Base-by-base conservation (phyloP, 1,140 invertebrate genomes). In the Diachasmimorpha longicaudata region DNA sequence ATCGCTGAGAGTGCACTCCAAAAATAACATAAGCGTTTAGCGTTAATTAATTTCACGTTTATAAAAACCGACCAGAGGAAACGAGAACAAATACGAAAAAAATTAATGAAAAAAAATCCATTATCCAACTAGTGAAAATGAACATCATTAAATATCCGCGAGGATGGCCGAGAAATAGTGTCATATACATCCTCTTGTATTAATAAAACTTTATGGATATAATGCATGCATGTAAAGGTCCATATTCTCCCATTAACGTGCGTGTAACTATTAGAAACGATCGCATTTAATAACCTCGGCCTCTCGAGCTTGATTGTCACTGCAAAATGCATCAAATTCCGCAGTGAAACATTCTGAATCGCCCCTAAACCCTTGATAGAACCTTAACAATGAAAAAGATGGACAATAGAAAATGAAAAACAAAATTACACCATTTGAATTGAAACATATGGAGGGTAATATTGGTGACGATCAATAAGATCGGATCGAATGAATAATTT, bases 31-130 rank as follows among this genome's bases (percentile, higher is more conserved):
- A 23, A n/a, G 25, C 44, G 66, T 70, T 75, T 69, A 75, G 14
- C 66, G 66, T 69, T 75, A 36, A 69, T 74, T 68, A 74, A 69
- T 52, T 74, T 74, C 39, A 68, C 63, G 63, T 58, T 48, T 42
- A 44, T n/a, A 66, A 63, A 73, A 63, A 73, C 10, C 10, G 9
- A 14, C 8, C 31, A 14, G 44, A n/a, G 16, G 36, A 72, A 36
- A 63, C 36, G 14, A 37, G 19, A 21, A 71, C 21, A 46, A 14
- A 69, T 21, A 44, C 36, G 10, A 37, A 42, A 36, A 16, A 4
- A 36, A 9, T 21, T 6, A 48, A 19, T n/a, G 14, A 55, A 36
- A 72, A 55, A 72, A 72, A 48, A 71, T 23, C 46, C 21, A 58
- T 58, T 23, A 46, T 48, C 16, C n/a, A 69, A 42, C 36, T 1